Percentiles rank a stretch among this genome's conserved stretches.
Evolutionary conservation across 1,140 invertebrate species (phyloP).

Genomic region (Papilio dardanus): DNA sequence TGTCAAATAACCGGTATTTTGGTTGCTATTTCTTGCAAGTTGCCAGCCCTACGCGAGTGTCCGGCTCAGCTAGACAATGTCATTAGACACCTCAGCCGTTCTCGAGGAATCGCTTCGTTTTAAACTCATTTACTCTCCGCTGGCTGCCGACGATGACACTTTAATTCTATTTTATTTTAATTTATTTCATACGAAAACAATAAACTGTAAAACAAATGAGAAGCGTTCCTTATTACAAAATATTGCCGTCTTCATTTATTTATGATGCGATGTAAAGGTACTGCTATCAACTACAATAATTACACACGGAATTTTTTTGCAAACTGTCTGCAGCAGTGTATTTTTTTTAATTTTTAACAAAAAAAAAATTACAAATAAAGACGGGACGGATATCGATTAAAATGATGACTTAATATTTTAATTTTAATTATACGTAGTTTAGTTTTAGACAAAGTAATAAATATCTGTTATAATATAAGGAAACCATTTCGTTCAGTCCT

Average conservation of each 20-base stretch:
- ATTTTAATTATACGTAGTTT: too few relatives aligned
- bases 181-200: conserved; percentile 11
- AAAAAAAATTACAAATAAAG: too few relatives aligned
- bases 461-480: too few relatives aligned
- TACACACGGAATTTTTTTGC: too few relatives aligned
- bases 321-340: too few relatives aligned
- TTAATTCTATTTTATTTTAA: conserved; percentile 1
- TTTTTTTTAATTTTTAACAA: too few relatives aligned
- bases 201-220: background rate
- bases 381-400: too few relatives aligned
- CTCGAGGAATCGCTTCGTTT: conserved; percentile 15
- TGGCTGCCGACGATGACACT: background rate
- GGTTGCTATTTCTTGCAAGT: background rate
- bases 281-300: too few relatives aligned
- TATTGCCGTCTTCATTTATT: background rate
- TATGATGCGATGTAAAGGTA: background rate
- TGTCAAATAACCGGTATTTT: background rate
- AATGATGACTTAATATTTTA: too few relatives aligned
- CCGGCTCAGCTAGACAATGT: background rate
- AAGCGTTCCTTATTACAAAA: background rate
- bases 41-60: background rate
- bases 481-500: too few relatives aligned
- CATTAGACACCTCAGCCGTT: background rate
- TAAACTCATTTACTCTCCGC: conserved; percentile 9
- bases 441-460: too few relatives aligned